Percentiles rank a stretch among this genome's conserved stretches.
Conservation (phyloP, 1,140 invertebrate genomes). For the Tetramorium simillimum region DNA sequence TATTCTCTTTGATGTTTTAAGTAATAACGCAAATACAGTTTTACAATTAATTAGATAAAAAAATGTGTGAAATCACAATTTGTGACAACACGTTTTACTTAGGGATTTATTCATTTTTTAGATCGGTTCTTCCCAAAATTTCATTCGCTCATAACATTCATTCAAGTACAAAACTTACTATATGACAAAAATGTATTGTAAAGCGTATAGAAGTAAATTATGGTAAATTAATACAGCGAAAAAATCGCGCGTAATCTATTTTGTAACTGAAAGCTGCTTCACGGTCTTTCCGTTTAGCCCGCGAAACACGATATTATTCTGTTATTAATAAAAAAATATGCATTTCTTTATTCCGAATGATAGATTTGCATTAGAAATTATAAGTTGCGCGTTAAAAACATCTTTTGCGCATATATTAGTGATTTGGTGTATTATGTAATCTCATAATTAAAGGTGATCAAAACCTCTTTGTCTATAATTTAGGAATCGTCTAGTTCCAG, state of each 20-base stretch:
- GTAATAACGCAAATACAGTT: not conserved
- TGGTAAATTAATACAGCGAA: slow-evolving; percentile 34
- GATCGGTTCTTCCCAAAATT: not conserved
- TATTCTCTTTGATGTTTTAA: slow-evolving; percentile 24
- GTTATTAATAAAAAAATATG: not conserved
- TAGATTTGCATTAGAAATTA: slow-evolving; percentile 7
- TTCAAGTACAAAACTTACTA: slow-evolving; percentile 72
- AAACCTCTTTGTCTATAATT: not conserved
- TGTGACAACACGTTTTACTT: slow-evolving; percentile 9
- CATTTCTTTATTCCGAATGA: not conserved
- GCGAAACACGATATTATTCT: not conserved
- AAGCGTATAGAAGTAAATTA: slow-evolving; percentile 39
- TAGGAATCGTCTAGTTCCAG: not conserved
- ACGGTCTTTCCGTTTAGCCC: slow-evolving; percentile 12
- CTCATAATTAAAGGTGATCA: not conserved
- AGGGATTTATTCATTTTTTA: not conserved
- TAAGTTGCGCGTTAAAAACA: not conserved
- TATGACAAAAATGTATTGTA: slow-evolving; percentile 10
- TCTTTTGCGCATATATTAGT: not conserved
- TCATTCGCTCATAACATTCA: slow-evolving; percentile 59
- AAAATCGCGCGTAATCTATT: slow-evolving; percentile 56
- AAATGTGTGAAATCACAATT: not conserved
- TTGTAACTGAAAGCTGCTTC: slow-evolving; percentile 34
- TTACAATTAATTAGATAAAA: not conserved
- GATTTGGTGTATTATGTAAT: not conserved